Conservation (phyloP, 2,888 invertebrate genomes). For the Tenthredo scrophulariae region DNA sequence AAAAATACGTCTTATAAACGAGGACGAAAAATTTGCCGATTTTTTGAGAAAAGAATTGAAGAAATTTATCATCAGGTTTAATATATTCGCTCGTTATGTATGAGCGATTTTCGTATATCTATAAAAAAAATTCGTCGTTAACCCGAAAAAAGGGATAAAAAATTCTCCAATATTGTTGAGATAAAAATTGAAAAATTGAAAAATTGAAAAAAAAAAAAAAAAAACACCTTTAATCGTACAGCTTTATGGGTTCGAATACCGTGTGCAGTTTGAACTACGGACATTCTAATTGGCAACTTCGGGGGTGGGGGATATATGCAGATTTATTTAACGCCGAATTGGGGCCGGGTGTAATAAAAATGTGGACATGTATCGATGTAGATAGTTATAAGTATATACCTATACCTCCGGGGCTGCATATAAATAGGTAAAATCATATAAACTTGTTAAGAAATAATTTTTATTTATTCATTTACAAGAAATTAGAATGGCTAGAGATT, state of each 20-base stretch:
- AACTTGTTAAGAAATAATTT: not conserved
- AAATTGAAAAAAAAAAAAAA: too few species aligned
- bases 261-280: not conserved
- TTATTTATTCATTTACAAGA: not conserved
- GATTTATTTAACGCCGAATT: not conserved
- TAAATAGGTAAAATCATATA: not conserved
- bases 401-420: not conserved
- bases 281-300: not conserved
- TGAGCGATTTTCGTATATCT: too few species aligned
- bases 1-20: not conserved
- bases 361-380: not conserved
- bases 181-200: not conserved
- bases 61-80: not conserved
- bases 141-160: not conserved
- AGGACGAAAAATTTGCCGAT: not conserved
- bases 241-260: not conserved
- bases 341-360: not conserved
- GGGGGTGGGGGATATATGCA: not conserved
- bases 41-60: too few species aligned
- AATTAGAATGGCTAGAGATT: not conserved
- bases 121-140: too few species aligned
- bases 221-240: conserved; percentile 1
- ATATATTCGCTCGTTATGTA: too few species aligned
- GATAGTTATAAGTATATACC: not conserved
- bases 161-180: not conserved